These are phyloP conservation scores for Chouioia cunea DNA, from an alignment of 2,888 invertebrate species.

Conservation along the genomic window DNA sequence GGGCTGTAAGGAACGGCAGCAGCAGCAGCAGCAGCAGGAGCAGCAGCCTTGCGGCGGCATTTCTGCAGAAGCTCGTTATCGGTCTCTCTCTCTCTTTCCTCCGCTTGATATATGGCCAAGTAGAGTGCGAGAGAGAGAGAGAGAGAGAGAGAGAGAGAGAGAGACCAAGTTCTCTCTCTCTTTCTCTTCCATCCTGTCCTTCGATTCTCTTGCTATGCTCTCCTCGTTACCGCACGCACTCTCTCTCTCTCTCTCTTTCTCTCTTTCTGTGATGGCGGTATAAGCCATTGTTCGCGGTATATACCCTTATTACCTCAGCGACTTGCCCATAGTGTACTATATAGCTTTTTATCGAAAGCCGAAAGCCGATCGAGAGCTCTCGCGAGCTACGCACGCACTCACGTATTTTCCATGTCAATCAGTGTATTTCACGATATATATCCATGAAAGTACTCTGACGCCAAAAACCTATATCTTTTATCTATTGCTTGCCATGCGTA, in stretches of 20 bases:
- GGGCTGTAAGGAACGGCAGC: not conserved
- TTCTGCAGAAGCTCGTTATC: conserved; percentile 45
- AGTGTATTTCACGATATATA: conserved; percentile 23
- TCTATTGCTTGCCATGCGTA: no score
- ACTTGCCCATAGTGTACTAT: no score
- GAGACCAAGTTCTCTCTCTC: conserved; percentile 50
- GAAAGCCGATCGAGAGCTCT: conserved; percentile 58
- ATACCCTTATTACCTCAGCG: no score
- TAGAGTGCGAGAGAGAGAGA: conserved; percentile 48
- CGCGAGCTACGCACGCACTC: no score
- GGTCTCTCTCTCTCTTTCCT: conserved; percentile 37
- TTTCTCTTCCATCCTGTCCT: conserved; percentile 36
- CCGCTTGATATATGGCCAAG: conserved; percentile 44
- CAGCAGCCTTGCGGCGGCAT: conserved; percentile 38
- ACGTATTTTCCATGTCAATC: conserved; percentile 40
- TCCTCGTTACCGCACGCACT: conserved; percentile 48
- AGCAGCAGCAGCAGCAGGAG: conserved; percentile 36
- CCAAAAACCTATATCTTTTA: no score
- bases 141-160: conserved; percentile 51
- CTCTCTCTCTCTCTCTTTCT: conserved; percentile 31
- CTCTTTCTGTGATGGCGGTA: not conserved
- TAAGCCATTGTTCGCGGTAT: conserved; percentile 10
- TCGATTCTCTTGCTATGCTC: conserved; percentile 40
- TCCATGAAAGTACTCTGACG: no score
- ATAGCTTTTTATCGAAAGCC: conserved; percentile 36